Percentiles rank a stretch among this genome's conserved stretches.
phyloP scores from a whole-genome alignment of 2,113 vertebrate genomes.

The Chamaetylas fuelleborni region DNA sequence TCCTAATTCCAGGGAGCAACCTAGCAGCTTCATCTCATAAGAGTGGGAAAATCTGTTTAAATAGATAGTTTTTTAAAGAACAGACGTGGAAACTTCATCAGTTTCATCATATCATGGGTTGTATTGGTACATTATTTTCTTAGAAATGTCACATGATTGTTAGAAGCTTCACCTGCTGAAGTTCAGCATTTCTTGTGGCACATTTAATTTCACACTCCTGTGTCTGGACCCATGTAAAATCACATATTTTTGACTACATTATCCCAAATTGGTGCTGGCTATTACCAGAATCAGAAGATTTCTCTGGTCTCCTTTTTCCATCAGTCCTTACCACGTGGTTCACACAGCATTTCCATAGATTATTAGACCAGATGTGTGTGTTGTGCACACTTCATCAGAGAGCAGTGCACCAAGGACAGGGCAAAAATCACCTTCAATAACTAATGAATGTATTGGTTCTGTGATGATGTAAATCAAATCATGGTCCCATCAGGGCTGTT shows the following conservation, averaged over 20 bases:
- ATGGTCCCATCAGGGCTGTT: background rate
- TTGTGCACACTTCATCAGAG: background rate
- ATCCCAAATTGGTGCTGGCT: background rate
- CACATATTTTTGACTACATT: background rate
- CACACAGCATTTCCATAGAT: background rate
- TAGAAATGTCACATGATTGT: background rate
- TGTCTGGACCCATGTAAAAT: background rate
- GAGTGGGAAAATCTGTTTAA: background rate
- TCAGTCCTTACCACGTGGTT: background rate
- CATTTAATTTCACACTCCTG: background rate
- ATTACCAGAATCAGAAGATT: background rate
- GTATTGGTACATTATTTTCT: background rate
- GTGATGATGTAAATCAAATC: background rate
- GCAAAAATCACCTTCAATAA: conserved; percentile 1
- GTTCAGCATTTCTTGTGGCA: background rate
- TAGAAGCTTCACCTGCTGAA: background rate
- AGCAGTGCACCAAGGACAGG: background rate
- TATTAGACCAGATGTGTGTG: background rate
- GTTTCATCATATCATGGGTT: background rate
- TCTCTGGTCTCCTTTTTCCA: background rate
- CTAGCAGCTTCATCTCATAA: background rate
- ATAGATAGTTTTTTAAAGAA: background rate
- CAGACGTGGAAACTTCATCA: background rate
- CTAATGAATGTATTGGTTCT: background rate
- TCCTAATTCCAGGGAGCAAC: background rate